Percentiles rank a stretch among this genome's conserved stretches.
These are phyloP conservation scores for Brachyptera risi DNA, from an alignment of 2,888 invertebrate species.

Conservation along the genomic window DNA sequence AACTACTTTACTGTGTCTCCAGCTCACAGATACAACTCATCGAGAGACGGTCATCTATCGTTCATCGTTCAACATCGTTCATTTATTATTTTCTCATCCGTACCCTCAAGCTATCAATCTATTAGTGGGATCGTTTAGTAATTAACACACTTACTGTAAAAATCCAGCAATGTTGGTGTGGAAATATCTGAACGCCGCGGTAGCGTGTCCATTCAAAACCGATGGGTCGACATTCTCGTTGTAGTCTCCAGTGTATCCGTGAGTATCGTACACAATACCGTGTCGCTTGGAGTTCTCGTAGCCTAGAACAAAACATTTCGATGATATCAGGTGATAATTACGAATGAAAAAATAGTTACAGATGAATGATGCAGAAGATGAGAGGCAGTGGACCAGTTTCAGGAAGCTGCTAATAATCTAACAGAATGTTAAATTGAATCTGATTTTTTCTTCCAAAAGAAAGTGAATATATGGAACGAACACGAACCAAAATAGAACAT, in stretches of 20 bases:
- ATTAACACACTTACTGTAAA: constrained; percentile 55
- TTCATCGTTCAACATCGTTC: too few species aligned
- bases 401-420: neutral
- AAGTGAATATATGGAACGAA: too few species aligned
- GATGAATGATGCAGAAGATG: neutral
- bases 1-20: too few species aligned
- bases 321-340: too few species aligned
- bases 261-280: constrained; percentile 57
- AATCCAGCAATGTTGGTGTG: constrained; percentile 66
- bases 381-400: neutral
- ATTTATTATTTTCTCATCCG: too few species aligned
- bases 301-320: too few species aligned
- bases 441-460: neutral
- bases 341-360: too few species aligned
- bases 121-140: too few species aligned
- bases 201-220: constrained; percentile 64
- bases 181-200: constrained; percentile 69
- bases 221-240: constrained; percentile 60
- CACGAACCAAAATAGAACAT: too few species aligned
- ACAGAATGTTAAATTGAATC: neutral
- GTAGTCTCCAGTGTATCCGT: constrained; percentile 63
- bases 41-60: too few species aligned
- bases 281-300: constrained; percentile 58
- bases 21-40: too few species aligned
- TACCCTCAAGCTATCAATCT: too few species aligned